Evolutionary conservation across 1,140 invertebrate species (phyloP), one percentile per base, ranked within the genome.

Genomic region (Druon quercuslanigerum): DNA sequence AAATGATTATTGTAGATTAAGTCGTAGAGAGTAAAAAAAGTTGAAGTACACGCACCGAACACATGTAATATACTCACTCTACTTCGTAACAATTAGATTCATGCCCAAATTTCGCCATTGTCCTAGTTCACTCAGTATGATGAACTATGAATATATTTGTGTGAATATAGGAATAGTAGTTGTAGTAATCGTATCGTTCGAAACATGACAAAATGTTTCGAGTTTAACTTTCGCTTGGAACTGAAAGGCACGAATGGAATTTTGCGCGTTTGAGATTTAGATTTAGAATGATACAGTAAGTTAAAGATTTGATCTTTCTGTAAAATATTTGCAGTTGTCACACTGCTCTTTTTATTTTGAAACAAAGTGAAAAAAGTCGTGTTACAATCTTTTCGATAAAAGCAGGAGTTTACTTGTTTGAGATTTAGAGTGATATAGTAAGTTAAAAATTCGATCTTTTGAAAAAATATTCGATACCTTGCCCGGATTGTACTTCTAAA

Each of bases 91-190:
- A 66, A 73, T 82, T 82, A 81, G 72, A 72, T 57, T 78, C 50
- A 73, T 78, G 81, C 75, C 66, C 66, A 73, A 79, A 78, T 76
- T 87, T 87, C 83, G 86, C 86, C 86, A 87, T 87, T 86, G 77
- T 81, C 82, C 71, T 86, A 83, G 80, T 54, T 78, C 83, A 80
- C 82, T 83, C 40, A 70, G 46, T 72, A 82, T 78, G 83, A 79
- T 74, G 50, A 80, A 79, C 74, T 76, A 73, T 72, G 57, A 70
- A 73, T 33, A 84, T 80, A 79, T 85, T 72, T 74, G 82, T 87
- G 86, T 87, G 83, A 84, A 85, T 82, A 87, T 85, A 85, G 73
- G 71, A 54, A 73, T 85, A 86, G 76, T 85, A 86, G 76, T 76
- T 82, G 17, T 84, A 84, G 77, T 71, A 74, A 81, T 85, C 82